These are phyloP conservation scores for Acrocephalus scirpaceus DNA, from an alignment of 2,797 vertebrate species.

Conservation along the genomic window DNA sequence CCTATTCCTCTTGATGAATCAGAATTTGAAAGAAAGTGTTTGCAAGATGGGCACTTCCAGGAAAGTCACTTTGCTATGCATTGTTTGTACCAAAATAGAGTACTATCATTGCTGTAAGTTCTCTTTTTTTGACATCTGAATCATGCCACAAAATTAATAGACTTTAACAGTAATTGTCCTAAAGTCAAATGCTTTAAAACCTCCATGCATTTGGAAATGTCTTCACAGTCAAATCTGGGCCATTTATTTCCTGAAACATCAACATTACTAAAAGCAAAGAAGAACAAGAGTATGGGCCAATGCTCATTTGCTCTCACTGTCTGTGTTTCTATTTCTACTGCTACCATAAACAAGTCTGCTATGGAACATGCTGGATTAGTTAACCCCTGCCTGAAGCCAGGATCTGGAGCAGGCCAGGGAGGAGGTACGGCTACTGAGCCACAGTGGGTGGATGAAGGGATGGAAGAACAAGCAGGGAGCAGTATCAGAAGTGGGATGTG, in stretches of 20 bases:
- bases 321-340: not conserved
- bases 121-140: not conserved
- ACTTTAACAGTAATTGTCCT: conserved; percentile 5
- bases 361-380: not conserved
- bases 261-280: not conserved
- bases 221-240: not conserved
- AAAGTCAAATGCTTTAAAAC: not conserved
- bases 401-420: not conserved
- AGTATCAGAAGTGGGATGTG: not conserved
- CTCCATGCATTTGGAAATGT: not conserved
- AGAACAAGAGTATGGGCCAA: not conserved
- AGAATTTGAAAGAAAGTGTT: not conserved
- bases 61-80: conserved; percentile 8
- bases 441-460: not conserved
- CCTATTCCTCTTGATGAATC: not conserved
- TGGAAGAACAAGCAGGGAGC: not conserved
- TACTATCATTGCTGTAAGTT: not conserved
- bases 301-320: not conserved
- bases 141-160: not conserved
- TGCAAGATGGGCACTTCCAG: not conserved
- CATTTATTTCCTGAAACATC: not conserved
- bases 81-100: conserved; percentile 29
- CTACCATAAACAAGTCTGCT: not conserved
- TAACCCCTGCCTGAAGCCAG: not conserved
- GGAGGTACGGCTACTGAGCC: not conserved